phyloP scores from a whole-genome alignment of 1,140 invertebrate species.

The Papilio helenus region DNA sequence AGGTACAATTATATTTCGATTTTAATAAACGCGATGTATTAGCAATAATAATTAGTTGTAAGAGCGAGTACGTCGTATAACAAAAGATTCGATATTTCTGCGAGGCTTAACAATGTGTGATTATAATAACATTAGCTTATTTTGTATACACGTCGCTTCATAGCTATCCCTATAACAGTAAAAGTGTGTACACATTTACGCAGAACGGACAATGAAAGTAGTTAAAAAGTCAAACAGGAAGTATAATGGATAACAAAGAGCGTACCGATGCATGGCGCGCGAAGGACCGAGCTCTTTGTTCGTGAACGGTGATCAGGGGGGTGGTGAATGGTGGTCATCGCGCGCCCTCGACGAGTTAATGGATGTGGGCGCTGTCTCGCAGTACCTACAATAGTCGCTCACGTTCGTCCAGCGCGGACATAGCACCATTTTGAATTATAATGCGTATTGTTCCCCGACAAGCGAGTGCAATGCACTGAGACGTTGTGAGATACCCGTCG shows the following conservation, averaged over 20 bases:
- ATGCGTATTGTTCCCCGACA: conserved; percentile 77
- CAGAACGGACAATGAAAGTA: conserved; percentile 38
- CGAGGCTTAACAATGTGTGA: conserved; percentile 17
- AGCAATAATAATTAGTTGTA: conserved; percentile 7
- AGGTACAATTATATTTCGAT: conserved; percentile 6
- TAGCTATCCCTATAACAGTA: conserved; percentile 7
- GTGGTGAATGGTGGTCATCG: conserved; percentile 39
- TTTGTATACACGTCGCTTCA: conserved; percentile 11
- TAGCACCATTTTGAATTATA: conserved; percentile 79
- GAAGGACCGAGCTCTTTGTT: conserved; percentile 30
- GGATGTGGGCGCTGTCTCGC: conserved; percentile 52
- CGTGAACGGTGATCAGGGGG: conserved; percentile 24
- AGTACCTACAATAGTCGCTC: conserved; percentile 55
- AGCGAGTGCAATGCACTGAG: conserved; percentile 76
- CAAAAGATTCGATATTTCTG: background rate
- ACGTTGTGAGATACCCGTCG: conserved; percentile 73
- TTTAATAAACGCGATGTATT: conserved; percentile 9
- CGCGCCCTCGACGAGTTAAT: conserved; percentile 61
- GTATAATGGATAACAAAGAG: conserved; percentile 37
- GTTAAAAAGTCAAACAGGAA: conserved; percentile 38
- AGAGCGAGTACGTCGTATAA: background rate
- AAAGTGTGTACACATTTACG: conserved; percentile 8
- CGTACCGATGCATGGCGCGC: conserved; percentile 7
- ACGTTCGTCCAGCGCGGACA: conserved; percentile 77
- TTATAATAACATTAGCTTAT: conserved; percentile 14